Conservation (phyloP, 1,140 invertebrate genomes). For the Temnothorax longispinosus region DNA sequence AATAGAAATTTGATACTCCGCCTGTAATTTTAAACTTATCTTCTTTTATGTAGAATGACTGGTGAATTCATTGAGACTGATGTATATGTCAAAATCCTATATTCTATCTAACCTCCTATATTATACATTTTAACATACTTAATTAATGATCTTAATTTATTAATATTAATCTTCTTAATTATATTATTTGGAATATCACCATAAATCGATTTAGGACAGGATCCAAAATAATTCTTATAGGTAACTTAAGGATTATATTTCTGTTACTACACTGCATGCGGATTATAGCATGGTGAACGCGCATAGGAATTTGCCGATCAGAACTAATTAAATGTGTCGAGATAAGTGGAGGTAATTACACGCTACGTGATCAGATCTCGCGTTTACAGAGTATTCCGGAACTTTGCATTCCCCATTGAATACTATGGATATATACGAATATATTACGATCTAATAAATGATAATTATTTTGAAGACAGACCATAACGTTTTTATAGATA, state of each 20-base stretch:
- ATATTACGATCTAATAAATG: background rate
- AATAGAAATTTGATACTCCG: too few species aligned
- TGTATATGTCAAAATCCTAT: too few species aligned
- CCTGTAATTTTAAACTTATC: background rate
- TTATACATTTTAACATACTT: background rate
- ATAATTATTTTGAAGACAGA: background rate
- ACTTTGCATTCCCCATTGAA: background rate
- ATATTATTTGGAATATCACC: background rate
- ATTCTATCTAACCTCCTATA: too few species aligned
- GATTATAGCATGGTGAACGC: background rate
- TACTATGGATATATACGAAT: background rate
- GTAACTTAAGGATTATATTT: constrained; percentile 5
- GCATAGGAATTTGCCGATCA: constrained; percentile 35
- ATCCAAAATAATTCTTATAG: background rate
- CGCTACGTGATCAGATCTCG: constrained; percentile 25
- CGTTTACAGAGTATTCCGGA: background rate
- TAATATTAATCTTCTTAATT: constrained; percentile 7
- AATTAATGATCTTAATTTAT: background rate
- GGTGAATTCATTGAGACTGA: background rate
- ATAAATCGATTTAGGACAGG: background rate
- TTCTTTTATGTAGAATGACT: background rate
- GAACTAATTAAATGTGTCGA: constrained; percentile 46
- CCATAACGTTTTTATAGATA: background rate
- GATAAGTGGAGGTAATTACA: constrained; percentile 39
- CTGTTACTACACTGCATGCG: background rate